Evolutionary conservation across 2,888 invertebrate species (phyloP).

Genomic region (Linnaemya tessellans): DNA sequence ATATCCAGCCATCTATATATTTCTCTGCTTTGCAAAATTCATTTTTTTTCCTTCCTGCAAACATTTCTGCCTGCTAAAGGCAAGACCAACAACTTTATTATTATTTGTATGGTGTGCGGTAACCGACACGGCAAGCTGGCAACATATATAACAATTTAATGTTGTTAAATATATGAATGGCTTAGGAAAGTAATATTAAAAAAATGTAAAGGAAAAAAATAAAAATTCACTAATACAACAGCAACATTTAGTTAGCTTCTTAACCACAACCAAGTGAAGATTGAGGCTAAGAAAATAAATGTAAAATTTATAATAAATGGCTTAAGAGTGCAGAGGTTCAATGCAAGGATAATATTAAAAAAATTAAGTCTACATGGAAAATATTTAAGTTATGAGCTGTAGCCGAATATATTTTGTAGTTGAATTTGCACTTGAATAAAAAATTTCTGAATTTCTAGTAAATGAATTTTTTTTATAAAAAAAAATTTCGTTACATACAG

Average conservation of each 20-base stretch:
- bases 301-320: slow-evolving; percentile 49
- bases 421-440: not conserved
- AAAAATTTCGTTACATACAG: no score
- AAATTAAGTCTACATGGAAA: not conserved
- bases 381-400: not conserved
- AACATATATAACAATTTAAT: slow-evolving; percentile 54
- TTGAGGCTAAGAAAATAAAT: slow-evolving; percentile 51
- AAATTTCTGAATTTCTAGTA: no score
- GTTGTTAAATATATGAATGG: slow-evolving; percentile 48
- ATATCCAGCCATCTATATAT: slow-evolving; percentile 50
- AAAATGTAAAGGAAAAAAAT: not conserved
- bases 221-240: slow-evolving; percentile 36
- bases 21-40: slow-evolving; percentile 45
- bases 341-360: slow-evolving; percentile 9
- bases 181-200: slow-evolving; percentile 10
- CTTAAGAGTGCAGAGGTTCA: slow-evolving; percentile 55
- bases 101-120: slow-evolving; percentile 72
- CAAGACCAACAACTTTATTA: slow-evolving; percentile 81
- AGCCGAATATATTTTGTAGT: not conserved
- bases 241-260: slow-evolving; percentile 56
- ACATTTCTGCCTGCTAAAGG: slow-evolving; percentile 72
- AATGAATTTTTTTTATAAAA: no score
- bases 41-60: slow-evolving; percentile 11
- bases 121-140: slow-evolving; percentile 47
- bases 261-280: slow-evolving; percentile 32